Evolutionary conservation across 2,888 invertebrate genomes (phyloP).

Genomic region (Tyria jacobaeae): DNA sequence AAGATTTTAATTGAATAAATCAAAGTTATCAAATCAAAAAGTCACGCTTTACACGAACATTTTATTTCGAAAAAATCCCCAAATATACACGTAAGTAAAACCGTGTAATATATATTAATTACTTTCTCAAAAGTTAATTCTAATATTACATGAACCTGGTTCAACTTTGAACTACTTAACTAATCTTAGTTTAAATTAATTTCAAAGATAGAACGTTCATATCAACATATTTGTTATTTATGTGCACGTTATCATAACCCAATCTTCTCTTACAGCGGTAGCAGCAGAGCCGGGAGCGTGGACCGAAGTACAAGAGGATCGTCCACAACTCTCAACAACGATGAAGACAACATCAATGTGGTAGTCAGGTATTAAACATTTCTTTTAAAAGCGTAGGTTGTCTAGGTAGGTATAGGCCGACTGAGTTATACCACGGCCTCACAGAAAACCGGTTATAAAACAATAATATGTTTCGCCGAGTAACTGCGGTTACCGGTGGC

Average conservation of each 20-base stretch:
- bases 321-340: slow-evolving; percentile 81
- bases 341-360: slow-evolving; percentile 95
- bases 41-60: too few species aligned
- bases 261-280: slow-evolving; percentile 62
- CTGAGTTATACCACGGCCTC: background rate
- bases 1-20: too few species aligned
- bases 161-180: too few species aligned
- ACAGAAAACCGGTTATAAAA: background rate
- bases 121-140: too few species aligned
- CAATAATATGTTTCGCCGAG: background rate
- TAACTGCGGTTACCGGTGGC: too few species aligned
- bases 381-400: background rate
- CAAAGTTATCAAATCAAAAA: too few species aligned
- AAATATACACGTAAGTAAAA: too few species aligned
- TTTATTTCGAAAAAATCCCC: too few species aligned
- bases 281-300: slow-evolving; percentile 74
- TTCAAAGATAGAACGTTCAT: too few species aligned
- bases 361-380: slow-evolving; percentile 89
- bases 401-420: background rate
- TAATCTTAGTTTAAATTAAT: too few species aligned
- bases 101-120: too few species aligned
- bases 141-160: too few species aligned
- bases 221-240: background rate
- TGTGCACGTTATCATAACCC: background rate
- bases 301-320: slow-evolving; percentile 81